Conservation (phyloP, 64 coral and sea anemone genomes). For the Montipora foliosa region DNA sequence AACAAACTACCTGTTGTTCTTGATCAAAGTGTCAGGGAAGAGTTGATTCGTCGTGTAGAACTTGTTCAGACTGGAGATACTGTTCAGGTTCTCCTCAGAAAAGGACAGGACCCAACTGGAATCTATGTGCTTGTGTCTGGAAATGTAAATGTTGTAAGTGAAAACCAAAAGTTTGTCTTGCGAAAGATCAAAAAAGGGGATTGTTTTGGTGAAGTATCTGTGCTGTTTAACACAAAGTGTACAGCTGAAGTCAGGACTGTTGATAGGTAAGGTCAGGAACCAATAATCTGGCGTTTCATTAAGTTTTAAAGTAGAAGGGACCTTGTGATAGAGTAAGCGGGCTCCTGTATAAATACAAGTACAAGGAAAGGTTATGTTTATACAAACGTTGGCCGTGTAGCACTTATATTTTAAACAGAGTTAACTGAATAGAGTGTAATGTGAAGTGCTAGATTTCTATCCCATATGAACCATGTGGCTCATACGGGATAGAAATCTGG, state of each 20-base stretch:
- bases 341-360: too few species aligned
- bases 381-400: too few species aligned
- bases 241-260: constrained; percentile 76
- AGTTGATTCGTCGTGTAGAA: constrained; percentile 39
- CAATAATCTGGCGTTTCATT: too few species aligned
- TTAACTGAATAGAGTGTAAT: too few species aligned
- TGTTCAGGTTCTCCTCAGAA: constrained; percentile 47
- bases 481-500: too few species aligned
- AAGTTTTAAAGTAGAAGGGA: too few species aligned
- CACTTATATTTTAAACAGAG: too few species aligned
- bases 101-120: constrained; percentile 69
- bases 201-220: constrained; percentile 88
- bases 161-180: constrained; percentile 67
- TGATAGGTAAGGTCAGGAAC: constrained; percentile 34
- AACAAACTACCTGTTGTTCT: constrained; percentile 42
- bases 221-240: constrained; percentile 75
- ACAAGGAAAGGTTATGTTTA: too few species aligned
- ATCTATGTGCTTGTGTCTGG: constrained; percentile 81
- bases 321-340: too few species aligned
- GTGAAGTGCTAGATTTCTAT: too few species aligned
- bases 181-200: constrained; percentile 68
- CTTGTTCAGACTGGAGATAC: constrained; percentile 32
- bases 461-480: too few species aligned
- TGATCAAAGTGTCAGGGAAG: constrained; percentile 37
- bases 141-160: constrained; percentile 57